Conservation (phyloP, 1,140 invertebrate species). For the Saccostrea cuccullata region DNA sequence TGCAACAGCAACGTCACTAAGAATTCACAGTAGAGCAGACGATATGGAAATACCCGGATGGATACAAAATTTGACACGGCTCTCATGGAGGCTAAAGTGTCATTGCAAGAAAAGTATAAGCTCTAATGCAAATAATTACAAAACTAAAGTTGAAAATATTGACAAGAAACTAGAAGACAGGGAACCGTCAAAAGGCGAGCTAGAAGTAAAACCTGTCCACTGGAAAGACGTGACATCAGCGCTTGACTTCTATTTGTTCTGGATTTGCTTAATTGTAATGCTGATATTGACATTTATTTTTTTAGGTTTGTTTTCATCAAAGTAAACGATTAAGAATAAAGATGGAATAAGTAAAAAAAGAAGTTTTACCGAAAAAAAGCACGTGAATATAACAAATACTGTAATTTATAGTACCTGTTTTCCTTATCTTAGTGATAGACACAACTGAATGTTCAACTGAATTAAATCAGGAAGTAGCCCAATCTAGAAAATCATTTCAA, state of each 20-base stretch:
- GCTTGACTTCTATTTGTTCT: conserved; percentile 20
- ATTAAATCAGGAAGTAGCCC: too few species aligned
- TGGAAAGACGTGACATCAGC: conserved; percentile 13
- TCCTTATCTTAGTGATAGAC: too few species aligned
- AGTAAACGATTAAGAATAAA: neutral
- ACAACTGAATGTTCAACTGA: too few species aligned
- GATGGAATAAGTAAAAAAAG: neutral
- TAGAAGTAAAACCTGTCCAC: neutral
- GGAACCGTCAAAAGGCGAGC: neutral
- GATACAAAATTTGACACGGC: neutral
- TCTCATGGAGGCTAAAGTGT: neutral
- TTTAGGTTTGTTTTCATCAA: neutral
- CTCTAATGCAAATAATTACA: neutral
- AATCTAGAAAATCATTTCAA: too few species aligned
- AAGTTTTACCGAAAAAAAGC: too few species aligned
- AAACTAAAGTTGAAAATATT: neutral
- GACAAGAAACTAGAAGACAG: neutral
- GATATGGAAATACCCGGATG: neutral
- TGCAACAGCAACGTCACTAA: neutral
- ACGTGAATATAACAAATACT: too few species aligned
- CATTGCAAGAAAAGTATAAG: neutral
- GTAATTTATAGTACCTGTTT: too few species aligned
- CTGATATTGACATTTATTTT: neutral
- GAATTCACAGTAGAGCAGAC: conserved; percentile 19
- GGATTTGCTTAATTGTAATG: neutral